Percentiles rank a stretch among this genome's conserved stretches.
phyloP scores from a whole-genome alignment of 1,140 invertebrate genomes.

The Radopholus similis region DNA sequence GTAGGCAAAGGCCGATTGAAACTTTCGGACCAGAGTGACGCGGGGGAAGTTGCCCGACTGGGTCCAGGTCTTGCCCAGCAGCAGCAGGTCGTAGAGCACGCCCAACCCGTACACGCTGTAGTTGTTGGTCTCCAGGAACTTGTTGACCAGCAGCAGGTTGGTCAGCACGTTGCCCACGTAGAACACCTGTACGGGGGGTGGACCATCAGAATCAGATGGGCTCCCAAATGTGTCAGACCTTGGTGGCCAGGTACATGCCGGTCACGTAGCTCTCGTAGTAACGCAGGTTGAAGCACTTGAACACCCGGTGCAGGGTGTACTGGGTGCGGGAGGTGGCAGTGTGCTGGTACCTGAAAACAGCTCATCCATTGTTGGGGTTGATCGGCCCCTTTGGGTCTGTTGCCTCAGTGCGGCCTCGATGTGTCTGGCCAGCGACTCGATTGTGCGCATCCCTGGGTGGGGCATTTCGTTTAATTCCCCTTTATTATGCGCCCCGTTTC shows the following conservation, averaged over 20 bases:
- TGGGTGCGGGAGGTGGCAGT: conserved; percentile 59
- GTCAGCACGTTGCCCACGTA: conserved; percentile 63
- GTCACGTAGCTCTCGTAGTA: conserved; percentile 60
- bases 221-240: conserved; percentile 4
- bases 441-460: conserved; percentile 46
- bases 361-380: neutral
- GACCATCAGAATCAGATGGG: neutral
- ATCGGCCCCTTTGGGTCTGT: neutral
- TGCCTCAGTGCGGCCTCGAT: conserved; percentile 56
- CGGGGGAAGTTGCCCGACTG: conserved; percentile 60
- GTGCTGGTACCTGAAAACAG: conserved; percentile 53
- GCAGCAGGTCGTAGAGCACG: conserved; percentile 49
- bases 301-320: conserved; percentile 59
- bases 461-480: neutral
- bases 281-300: conserved; percentile 60
- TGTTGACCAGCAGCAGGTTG: conserved; percentile 64
- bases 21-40: conserved; percentile 40
- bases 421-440: conserved; percentile 56
- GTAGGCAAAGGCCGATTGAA: no score
- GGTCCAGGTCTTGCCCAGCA: conserved; percentile 55
- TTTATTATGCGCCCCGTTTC: neutral
- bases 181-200: conserved; percentile 39
- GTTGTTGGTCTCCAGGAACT: conserved; percentile 63
- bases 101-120: conserved; percentile 61
- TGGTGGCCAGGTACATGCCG: conserved; percentile 55